Percentiles rank a stretch among this genome's conserved stretches.
Conservation (phyloP, 2,797 vertebrate species). For the Dicrostonyx torquatus region DNA sequence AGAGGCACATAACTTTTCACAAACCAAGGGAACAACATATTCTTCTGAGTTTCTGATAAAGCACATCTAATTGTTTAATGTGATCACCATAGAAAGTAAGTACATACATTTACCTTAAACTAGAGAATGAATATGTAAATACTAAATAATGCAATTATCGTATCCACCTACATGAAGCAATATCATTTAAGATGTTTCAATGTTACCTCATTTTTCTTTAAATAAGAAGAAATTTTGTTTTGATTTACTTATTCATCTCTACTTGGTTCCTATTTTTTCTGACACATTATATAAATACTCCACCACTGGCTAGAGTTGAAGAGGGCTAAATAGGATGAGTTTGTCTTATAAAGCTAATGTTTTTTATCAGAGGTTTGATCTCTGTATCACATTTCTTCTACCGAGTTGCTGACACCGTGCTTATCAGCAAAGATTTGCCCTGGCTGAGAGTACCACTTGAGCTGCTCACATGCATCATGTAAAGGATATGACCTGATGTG, state of each 20-base stretch:
- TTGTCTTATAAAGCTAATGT: neutral
- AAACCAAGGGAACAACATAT: neutral
- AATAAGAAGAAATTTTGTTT: constrained; percentile 32
- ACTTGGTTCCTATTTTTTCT: neutral
- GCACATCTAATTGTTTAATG: neutral
- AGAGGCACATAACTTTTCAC: neutral
- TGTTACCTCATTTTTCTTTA: neutral
- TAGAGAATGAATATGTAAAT: neutral
- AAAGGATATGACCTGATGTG: neutral
- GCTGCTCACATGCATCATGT: neutral
- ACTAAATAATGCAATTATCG: neutral
- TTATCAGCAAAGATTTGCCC: neutral
- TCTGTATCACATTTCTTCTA: neutral
- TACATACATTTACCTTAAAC: constrained; percentile 28
- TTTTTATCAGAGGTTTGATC: constrained; percentile 17
- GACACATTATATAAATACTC: neutral
- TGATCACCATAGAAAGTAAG: neutral
- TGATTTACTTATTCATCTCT: neutral
- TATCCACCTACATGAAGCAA: neutral
- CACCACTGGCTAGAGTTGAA: neutral
- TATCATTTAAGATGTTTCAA: neutral
- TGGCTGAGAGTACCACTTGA: neutral
- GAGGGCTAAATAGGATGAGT: neutral
- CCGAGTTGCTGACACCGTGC: neutral
- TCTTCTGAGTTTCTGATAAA: constrained; percentile 37